These are phyloP conservation scores for Procavia capensis DNA, from an alignment of 2,113 vertebrate genomes.

Conservation along the genomic window DNA sequence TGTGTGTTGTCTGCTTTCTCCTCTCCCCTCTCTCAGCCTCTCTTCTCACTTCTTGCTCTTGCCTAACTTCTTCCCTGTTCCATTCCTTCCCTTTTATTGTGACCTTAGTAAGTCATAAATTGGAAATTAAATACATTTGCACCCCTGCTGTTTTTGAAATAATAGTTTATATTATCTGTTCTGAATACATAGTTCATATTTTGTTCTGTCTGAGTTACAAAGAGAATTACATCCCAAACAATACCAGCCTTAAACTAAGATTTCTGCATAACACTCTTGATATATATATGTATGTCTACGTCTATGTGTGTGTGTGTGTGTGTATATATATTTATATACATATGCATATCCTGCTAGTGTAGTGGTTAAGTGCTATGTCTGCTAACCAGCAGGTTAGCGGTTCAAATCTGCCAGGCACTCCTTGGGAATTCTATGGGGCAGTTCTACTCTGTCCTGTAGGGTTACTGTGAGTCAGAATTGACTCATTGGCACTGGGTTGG, in stretches of 20 bases:
- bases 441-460: too few species aligned
- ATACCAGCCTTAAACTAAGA: background rate
- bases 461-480: too few species aligned
- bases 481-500: too few species aligned
- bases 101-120: background rate
- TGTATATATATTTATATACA: too few species aligned
- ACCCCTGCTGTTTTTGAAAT: background rate
- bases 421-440: too few species aligned
- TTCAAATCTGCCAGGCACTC: too few species aligned
- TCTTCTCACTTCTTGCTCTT: background rate
- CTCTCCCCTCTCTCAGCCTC: background rate
- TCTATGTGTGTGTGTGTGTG: too few species aligned
- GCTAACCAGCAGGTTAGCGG: too few species aligned
- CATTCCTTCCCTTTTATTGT: background rate
- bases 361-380: too few species aligned
- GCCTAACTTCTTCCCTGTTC: background rate
- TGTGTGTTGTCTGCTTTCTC: background rate
- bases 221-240: background rate
- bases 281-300: background rate
- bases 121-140: constrained; percentile 25
- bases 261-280: background rate
- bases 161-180: constrained; percentile 15
- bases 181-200: constrained; percentile 28
- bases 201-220: background rate
- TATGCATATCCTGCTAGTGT: too few species aligned